Base-by-base conservation (phyloP, 1,140 invertebrate genomes). In the Drosophila novamexicana region DNA sequence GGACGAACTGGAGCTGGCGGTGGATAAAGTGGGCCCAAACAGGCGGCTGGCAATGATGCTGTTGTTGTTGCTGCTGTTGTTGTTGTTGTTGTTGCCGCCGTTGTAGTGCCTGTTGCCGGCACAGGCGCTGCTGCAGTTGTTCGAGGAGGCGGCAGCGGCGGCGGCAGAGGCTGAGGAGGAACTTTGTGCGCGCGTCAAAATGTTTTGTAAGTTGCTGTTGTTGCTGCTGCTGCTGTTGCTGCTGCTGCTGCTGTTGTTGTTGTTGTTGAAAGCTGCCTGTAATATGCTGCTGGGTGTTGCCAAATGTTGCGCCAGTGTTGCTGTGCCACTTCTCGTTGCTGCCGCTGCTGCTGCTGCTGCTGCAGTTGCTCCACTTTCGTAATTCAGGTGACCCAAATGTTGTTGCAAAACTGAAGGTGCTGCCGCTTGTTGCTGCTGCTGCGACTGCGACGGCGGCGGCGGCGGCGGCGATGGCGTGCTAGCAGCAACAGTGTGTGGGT, bases 351-450 rank as follows among this genome's bases (percentile, higher is more conserved):
- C 34, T 66, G 80, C 80, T 66, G 80, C 80, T 63, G 81, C 80
- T 74, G 88, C 69, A 74, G 89, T 70, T 81, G 90, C 78, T 91
- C 90, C 85, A 91, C 90, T 91, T 91, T 91, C 90, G 90, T 83
- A 91, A 91, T 91, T 91, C 82, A 91, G 81, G 84, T 91, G 91
- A 91, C 91, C 91, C 79, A 91, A 91, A 91, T 91, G 90, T 79
- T 91, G 91, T 91, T 91, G 91, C 86, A 91, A 91, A 77, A 91
- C 90, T 68, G 91, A 91, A 76, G 91, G 77, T 71, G 75, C 74
- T 64, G 81, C 58, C 65, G 82, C 47, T 67, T 68, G 64, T 53
- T 77, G 74, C 47, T 82, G 82, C 22, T 75, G 77, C 49, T 64
- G 77, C 56, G 56, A 72, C 37, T 52, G 74, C 50, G 66, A 70